These are phyloP conservation scores for Phortica magna DNA, from an alignment of 2,888 invertebrate species.

Conservation along the genomic window DNA sequence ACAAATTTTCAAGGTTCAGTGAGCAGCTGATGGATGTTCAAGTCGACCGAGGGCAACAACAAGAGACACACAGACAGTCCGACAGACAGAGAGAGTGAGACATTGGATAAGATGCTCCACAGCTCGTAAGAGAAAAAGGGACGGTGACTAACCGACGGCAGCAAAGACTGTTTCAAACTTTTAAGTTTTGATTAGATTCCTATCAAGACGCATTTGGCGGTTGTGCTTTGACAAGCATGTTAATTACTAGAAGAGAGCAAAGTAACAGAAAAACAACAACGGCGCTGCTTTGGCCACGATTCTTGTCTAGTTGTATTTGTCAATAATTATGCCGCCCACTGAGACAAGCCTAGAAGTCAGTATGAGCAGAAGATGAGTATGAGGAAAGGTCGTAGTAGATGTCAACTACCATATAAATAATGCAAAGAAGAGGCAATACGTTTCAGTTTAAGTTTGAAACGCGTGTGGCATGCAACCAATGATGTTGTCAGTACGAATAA, in stretches of 20 bases:
- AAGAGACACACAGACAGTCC: not conserved
- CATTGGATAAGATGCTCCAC: no score
- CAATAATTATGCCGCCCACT: conserved; percentile 8
- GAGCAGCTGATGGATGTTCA: conserved; percentile 46
- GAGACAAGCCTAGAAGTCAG: not conserved
- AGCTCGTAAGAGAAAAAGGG: not conserved
- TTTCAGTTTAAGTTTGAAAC: conserved; percentile 45
- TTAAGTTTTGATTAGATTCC: conserved; percentile 61
- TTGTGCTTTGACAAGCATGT: conserved; percentile 67
- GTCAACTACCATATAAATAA: conserved; percentile 42
- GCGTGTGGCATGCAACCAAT: conserved; percentile 21
- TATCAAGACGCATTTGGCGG: conserved; percentile 55
- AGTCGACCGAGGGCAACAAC: not conserved
- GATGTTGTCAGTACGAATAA: conserved; percentile 16
- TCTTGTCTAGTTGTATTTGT: conserved; percentile 11
- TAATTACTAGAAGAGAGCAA: conserved; percentile 57
- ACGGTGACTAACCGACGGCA: not conserved
- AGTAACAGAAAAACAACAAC: not conserved
- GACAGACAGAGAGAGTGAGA: not conserved
- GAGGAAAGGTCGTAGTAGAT: not conserved
- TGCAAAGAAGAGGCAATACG: conserved; percentile 12
- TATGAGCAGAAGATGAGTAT: conserved; percentile 36
- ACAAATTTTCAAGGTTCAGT: conserved; percentile 65
- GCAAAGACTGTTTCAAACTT: conserved; percentile 51
- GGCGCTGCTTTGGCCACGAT: not conserved